A percentile compares a stretch with the other conserved stretches of the same genome.
Conservation (phyloP, 2,113 vertebrate species). For the Archilochus colubris region DNA sequence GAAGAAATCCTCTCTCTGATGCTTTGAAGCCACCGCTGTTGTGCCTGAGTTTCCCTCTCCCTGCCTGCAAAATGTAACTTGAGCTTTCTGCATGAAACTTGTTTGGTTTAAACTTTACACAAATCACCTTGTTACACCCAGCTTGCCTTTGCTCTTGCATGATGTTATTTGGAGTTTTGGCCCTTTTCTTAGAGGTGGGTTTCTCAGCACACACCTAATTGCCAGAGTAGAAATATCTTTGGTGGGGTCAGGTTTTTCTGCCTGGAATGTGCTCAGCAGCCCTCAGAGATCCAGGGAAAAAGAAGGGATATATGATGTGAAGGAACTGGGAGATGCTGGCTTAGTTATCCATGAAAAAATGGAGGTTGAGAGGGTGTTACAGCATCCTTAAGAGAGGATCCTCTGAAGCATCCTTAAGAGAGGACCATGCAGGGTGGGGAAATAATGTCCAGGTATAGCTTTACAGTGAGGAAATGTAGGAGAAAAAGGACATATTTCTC, state of each 20-base stretch:
- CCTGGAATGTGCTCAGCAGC: not conserved
- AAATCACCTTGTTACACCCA: not conserved
- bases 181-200: not conserved
- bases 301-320: not conserved
- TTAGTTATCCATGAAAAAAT: not conserved
- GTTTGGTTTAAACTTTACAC: not conserved
- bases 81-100: not conserved
- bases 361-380: fast-evolving
- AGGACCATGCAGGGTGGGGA: not conserved
- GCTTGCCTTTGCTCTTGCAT: not conserved
- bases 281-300: not conserved
- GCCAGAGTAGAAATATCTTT: not conserved
- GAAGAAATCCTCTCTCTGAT: not conserved
- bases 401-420: not conserved
- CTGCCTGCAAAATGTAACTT: not conserved
- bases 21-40: not conserved
- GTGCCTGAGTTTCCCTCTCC: not conserved
- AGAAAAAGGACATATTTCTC: not conserved
- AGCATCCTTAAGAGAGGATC: not conserved
- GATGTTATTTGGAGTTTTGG: not conserved
- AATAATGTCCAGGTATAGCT: not conserved
- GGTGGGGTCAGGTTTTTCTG: not conserved
- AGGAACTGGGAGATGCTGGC: not conserved
- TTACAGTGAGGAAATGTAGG: not conserved
- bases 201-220: not conserved